phyloP scores from a whole-genome alignment of 2,113 vertebrate genomes.

The Coturnix japonica region DNA sequence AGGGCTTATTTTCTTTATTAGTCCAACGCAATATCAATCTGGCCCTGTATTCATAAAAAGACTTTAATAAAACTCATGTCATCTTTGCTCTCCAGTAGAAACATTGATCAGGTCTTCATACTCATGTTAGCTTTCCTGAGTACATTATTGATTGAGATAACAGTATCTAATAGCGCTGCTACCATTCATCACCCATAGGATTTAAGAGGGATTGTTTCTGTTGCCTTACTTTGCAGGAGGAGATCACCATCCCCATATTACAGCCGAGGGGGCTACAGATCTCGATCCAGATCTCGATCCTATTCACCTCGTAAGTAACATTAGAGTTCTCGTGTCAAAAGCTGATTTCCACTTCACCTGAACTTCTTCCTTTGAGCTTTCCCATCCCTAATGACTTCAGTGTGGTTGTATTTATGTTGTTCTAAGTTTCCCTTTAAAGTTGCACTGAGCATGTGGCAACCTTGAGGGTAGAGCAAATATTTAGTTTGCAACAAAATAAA shows the following conservation, averaged over 20 bases:
- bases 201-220: background rate
- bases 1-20: background rate
- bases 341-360: background rate
- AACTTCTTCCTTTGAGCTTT: background rate
- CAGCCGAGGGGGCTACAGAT: conserved; percentile 91
- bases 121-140: background rate
- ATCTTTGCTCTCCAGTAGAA: background rate
- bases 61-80: background rate
- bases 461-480: background rate
- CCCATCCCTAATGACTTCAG: fast-evolving
- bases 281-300: conserved; percentile 92
- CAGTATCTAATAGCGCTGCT: background rate
- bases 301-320: conserved; percentile 93
- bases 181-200: background rate
- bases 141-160: fast-evolving
- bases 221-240: conserved; percentile 78
- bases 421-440: background rate
- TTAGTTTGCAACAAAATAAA: background rate
- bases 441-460: background rate
- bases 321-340: background rate
- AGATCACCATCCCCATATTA: conserved; percentile 95
- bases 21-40: background rate
- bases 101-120: background rate
- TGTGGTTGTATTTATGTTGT: background rate
- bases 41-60: background rate